Conservation (phyloP, 2,797 vertebrate species). For the Xerus rutilus region DNA sequence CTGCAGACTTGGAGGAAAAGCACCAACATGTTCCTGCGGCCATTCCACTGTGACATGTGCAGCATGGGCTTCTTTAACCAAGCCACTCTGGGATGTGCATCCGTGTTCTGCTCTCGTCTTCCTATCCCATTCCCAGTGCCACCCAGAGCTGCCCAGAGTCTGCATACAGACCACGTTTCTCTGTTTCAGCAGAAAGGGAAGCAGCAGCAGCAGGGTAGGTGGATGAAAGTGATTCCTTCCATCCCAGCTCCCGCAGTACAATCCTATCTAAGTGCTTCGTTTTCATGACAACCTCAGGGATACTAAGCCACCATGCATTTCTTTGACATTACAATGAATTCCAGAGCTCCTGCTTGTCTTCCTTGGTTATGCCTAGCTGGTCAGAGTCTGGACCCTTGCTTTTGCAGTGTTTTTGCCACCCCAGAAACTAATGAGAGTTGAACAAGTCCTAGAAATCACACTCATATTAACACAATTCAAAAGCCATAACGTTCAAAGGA, state of each 20-base stretch:
- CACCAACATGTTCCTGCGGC: neutral
- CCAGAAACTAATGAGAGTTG: neutral
- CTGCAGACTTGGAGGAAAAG: neutral
- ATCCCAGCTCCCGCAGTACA: neutral
- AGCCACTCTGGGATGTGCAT: neutral
- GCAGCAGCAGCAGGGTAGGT: neutral
- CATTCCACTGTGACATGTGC: accelerated
- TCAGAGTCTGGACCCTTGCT: neutral
- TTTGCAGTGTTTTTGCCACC: neutral
- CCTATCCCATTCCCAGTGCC: neutral
- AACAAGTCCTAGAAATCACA: neutral
- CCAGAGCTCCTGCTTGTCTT: neutral
- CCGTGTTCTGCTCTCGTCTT: neutral
- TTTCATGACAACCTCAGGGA: neutral
- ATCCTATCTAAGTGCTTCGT: neutral
- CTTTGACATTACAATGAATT: neutral
- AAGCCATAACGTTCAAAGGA: neutral
- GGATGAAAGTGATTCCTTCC: neutral
- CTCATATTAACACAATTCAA: neutral
- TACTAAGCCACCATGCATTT: neutral
- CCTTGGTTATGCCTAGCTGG: neutral
- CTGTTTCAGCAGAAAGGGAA: neutral
- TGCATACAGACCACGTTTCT: neutral
- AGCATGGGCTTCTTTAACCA: accelerated
- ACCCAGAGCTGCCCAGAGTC: neutral